These are phyloP conservation scores for Myzus persicae DNA, from an alignment of 1,140 invertebrate genomes.

Conservation along the genomic window DNA sequence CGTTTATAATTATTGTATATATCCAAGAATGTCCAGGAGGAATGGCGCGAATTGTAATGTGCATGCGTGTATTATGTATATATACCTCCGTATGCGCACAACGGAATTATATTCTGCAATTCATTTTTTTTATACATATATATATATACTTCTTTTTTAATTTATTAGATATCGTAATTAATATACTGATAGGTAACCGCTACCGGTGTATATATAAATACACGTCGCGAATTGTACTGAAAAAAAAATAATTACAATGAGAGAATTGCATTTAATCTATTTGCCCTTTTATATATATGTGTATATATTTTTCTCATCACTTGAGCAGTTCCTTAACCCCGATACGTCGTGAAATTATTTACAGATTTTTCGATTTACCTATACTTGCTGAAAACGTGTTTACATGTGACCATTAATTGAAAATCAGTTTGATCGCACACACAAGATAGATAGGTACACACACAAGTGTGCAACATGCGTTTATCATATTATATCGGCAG, in stretches of 20 bases:
- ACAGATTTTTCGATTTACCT: background rate
- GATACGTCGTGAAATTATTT: constrained; percentile 17
- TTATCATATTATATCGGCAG: no score
- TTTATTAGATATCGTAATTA: constrained; percentile 45
- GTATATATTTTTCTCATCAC: background rate
- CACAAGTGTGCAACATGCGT: no score
- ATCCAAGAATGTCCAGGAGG: constrained; percentile 27
- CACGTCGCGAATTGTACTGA: background rate
- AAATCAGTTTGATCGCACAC: background rate
- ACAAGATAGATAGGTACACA: no score
- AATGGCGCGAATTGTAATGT: constrained; percentile 49
- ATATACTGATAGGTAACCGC: constrained; percentile 5
- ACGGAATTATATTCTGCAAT: constrained; percentile 41
- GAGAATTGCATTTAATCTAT: constrained; percentile 24
- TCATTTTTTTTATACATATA: background rate
- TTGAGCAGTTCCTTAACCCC: constrained; percentile 28
- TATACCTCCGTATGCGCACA: background rate
- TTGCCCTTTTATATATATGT: constrained; percentile 11
- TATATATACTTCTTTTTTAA: background rate
- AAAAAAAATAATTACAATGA: constrained; percentile 16
- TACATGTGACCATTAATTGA: constrained; percentile 10
- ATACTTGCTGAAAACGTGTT: background rate
- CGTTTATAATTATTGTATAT: constrained; percentile 46
- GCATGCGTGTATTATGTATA: background rate
- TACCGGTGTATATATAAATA: background rate